Evolutionary conservation across 2,888 invertebrate species (phyloP).

Genomic region (Gymnocheta viridis): DNA sequence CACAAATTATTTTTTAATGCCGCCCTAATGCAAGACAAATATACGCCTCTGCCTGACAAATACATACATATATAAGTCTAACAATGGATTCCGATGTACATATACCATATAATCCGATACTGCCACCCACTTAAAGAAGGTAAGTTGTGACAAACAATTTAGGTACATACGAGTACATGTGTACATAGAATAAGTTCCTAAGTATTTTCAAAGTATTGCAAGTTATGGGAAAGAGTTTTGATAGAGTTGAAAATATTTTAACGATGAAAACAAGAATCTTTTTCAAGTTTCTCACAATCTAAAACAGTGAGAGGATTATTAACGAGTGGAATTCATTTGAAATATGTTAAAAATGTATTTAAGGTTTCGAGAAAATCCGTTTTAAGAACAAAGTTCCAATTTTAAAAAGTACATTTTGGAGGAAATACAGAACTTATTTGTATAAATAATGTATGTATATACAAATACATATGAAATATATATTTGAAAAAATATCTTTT

Average conservation of each 20-base stretch:
- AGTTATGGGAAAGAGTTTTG: not conserved
- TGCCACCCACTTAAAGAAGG: conserved; percentile 1
- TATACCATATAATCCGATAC: not conserved
- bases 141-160: conserved; percentile 12
- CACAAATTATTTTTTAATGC: conserved; percentile 9
- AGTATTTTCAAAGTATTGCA: not conserved
- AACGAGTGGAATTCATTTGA: no score
- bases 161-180: not conserved
- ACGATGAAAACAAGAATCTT: not conserved
- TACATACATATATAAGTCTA: conserved; percentile 11
- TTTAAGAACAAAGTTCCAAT: no score
- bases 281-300: not conserved
- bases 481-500: no score
- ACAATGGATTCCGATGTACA: conserved; percentile 30
- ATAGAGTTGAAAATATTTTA: not conserved
- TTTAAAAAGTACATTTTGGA: no score
- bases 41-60: conserved; percentile 8
- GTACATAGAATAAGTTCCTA: not conserved
- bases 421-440: no score
- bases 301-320: not conserved
- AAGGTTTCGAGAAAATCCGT: no score
- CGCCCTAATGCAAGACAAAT: conserved; percentile 21
- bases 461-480: no score
- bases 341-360: no score
- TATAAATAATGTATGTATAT: no score